Evolutionary conservation across 53 echinoderm and acorn worm genomes (phyloP), one percentile per base, ranked within the genome.

Genomic region (Echinarachnius parma): DNA sequence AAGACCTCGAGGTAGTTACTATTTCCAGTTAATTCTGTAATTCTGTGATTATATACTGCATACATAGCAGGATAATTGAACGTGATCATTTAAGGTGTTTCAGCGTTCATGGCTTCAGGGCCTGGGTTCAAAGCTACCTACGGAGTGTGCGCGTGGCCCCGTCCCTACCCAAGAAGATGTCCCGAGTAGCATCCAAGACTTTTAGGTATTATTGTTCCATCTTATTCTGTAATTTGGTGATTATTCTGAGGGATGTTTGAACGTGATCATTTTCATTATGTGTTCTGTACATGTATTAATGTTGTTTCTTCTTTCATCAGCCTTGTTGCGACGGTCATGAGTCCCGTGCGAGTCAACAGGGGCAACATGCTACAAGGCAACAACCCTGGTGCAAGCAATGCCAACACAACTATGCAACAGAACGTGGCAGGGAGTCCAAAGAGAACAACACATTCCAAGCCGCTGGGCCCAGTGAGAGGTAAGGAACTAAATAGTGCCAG

Each of bases 391-490:
- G 8, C 35, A 11, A 31, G 15, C 37, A 11, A 21, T 53, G 35
- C 31, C 11, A 14, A 33, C 1, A 19, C 69, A 21, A 21, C 23
- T n/a, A 2, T 1, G 21, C 53, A 50, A 11, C 53, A 19, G 3
- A 69, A 32, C 9, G 14, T 33, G 2, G 53, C 52, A 10, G 34
- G 37, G 31, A 69, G 69, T 22, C 69, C 69, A 19, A 69, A 69
- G 69, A 69, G 69, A 53, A 33, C 34, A 4, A 53, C 53, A 16
- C 66, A 66, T 47, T 61, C 62, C 28, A 82, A 76, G 23, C 82
- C 81, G 15, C 88, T 92, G 18, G 89, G 89, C n/a, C 93, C 93
- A 49, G 86, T 92, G 21, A 85, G 89, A 86, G 93, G 93, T 92
- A 24, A 47, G 65, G n/a, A n/a, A n/a, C n/a, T n/a, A n/a, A n/a